phyloP scores from a whole-genome alignment of 1,140 invertebrate species.

The Diploscapter pachys region DNA sequence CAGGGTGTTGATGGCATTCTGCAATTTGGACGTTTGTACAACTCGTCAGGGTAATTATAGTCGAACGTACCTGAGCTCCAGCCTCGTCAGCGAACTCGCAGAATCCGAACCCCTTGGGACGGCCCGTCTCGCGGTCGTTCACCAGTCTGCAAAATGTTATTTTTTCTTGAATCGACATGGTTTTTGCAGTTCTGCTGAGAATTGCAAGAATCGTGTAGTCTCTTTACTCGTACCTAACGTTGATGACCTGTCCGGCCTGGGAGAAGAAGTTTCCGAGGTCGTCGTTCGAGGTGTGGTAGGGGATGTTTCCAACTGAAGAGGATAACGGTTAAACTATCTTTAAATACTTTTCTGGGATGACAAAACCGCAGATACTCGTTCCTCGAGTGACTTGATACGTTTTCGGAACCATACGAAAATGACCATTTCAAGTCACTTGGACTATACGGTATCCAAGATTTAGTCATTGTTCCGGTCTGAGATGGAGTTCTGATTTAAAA shows the following conservation, averaged over 20 bases:
- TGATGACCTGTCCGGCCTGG: conserved; percentile 80
- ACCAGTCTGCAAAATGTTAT: conserved; percentile 29
- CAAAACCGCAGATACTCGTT: too few species aligned
- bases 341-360: conserved; percentile 8
- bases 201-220: neutral
- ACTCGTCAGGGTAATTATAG: too few species aligned
- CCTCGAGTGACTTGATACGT: too few species aligned
- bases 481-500: too few species aligned
- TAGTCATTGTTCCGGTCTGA: neutral
- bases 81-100: conserved; percentile 83
- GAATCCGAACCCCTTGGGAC: conserved; percentile 99
- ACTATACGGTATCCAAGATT: conserved; percentile 12
- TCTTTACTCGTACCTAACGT: conserved; percentile 31
- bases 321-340: conserved; percentile 5
- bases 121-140: conserved; percentile 96
- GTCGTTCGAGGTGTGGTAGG: conserved; percentile 95
- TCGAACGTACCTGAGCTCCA: conserved; percentile 73
- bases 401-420: too few species aligned
- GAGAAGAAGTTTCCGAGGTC: conserved; percentile 97
- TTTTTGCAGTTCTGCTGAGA: neutral
- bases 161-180: neutral
- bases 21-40: too few species aligned
- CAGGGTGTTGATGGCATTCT: conserved; percentile 89
- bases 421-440: conserved; percentile 8
- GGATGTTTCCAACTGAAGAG: conserved; percentile 86